These are phyloP conservation scores for Xenus cinereus DNA, from an alignment of 2,113 vertebrate species.

Conservation along the genomic window DNA sequence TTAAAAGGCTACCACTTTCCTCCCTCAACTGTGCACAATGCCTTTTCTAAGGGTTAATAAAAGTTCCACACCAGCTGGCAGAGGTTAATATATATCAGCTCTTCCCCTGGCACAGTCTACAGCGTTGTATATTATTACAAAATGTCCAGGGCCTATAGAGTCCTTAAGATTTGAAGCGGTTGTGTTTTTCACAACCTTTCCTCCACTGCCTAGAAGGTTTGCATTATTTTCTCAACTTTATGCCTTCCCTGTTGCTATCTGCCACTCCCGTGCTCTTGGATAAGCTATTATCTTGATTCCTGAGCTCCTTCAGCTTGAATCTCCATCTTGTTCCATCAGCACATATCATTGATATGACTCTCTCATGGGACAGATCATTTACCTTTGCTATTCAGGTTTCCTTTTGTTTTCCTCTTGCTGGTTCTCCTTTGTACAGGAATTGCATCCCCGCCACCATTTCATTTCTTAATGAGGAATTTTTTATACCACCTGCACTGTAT, in stretches of 20 bases:
- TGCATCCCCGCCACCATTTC: fast-evolving
- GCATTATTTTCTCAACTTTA: neutral
- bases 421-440: neutral
- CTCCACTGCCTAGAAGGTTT: neutral
- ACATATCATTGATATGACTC: neutral
- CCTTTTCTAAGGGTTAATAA: neutral
- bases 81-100: neutral
- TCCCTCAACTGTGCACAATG: neutral
- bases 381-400: neutral
- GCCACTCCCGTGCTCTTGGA: neutral
- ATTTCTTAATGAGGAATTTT: neutral
- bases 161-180: neutral
- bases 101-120: neutral
- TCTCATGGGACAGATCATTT: neutral
- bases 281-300: neutral
- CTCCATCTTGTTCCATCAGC: neutral
- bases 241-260: neutral
- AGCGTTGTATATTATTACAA: neutral
- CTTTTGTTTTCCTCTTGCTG: neutral
- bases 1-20: neutral
- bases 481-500: neutral
- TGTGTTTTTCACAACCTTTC: neutral
- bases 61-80: neutral
- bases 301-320: neutral
- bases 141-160: neutral